A percentile compares a stretch with the other conserved stretches of the same genome.
phyloP scores from a whole-genome alignment of 2,888 invertebrate species.

The Meiosimyza decipiens region DNA sequence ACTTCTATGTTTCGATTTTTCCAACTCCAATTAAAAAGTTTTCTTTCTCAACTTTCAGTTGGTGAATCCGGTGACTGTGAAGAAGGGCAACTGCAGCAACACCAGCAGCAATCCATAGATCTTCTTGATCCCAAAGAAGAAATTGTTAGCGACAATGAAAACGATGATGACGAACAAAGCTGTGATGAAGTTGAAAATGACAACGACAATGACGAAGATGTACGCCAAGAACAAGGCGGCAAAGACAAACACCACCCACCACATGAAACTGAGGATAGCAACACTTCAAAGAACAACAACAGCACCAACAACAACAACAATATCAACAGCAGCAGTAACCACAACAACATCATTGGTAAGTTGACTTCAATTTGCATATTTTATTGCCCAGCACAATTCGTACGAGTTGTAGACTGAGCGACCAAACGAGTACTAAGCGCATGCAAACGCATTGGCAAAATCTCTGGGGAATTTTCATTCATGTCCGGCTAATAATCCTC shows the following conservation, averaged over 20 bases:
- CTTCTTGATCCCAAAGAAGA: conserved; percentile 61
- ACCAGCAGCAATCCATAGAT: conserved; percentile 38
- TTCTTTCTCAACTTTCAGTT: conserved; percentile 39
- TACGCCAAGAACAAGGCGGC: conserved; percentile 39
- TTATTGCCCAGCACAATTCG: conserved; percentile 48
- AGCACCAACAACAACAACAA: conserved; percentile 39
- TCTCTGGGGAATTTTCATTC: conserved; percentile 47
- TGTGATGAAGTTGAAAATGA: conserved; percentile 46
- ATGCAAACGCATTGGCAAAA: not conserved
- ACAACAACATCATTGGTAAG: conserved; percentile 47
- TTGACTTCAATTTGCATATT: conserved; percentile 61
- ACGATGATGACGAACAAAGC: conserved; percentile 33
- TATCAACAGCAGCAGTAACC: conserved; percentile 36
- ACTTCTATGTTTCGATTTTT: not conserved
- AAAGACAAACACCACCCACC: conserved; percentile 3
- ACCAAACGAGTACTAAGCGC: not conserved
- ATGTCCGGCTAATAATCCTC: conserved; percentile 65
- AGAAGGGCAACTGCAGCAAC: conserved; percentile 42
- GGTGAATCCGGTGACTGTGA: conserved; percentile 43
- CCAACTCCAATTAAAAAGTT: not conserved
- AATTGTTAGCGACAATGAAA: conserved; percentile 52
- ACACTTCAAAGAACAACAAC: conserved; percentile 12
- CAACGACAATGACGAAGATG: conserved; percentile 37
- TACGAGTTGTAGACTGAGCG: too few species aligned
- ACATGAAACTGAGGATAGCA: not conserved